Conservation (phyloP, 2,797 vertebrate species). For the Pitangus sulphuratus region DNA sequence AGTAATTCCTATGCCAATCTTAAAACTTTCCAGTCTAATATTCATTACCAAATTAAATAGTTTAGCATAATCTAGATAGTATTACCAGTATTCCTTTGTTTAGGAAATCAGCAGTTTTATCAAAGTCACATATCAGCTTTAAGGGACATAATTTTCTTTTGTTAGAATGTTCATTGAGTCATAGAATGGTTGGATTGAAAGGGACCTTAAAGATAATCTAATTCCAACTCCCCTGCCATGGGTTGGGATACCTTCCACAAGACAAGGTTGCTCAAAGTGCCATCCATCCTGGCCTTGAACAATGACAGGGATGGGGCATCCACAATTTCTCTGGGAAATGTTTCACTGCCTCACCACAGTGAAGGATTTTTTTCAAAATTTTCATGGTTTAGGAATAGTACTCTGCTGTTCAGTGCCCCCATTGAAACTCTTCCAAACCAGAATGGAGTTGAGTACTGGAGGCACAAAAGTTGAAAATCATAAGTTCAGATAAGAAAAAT, state of each 20-base stretch:
- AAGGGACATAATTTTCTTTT: neutral
- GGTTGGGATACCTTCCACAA: neutral
- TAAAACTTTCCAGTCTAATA: neutral
- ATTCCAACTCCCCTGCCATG: neutral
- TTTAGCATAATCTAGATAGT: neutral
- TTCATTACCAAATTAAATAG: neutral
- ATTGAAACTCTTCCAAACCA: neutral
- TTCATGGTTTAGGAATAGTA: neutral
- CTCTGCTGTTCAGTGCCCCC: fast-evolving
- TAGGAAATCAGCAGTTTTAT: neutral
- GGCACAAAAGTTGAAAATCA: neutral
- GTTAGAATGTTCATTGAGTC: neutral
- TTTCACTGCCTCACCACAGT: neutral
- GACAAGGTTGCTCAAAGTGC: neutral
- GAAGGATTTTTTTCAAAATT: neutral
- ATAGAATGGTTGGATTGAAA: neutral
- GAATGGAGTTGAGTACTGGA: neutral
- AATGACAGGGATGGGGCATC: neutral
- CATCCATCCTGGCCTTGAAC: neutral
- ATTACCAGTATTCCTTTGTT: neutral
- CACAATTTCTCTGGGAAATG: neutral
- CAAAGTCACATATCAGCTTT: neutral
- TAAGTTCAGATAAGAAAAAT: too few relatives aligned
- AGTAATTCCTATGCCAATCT: neutral
- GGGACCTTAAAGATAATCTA: neutral